Evolutionary conservation across 2,888 invertebrate species (phyloP).

Genomic region (Hylaea fasciaria): DNA sequence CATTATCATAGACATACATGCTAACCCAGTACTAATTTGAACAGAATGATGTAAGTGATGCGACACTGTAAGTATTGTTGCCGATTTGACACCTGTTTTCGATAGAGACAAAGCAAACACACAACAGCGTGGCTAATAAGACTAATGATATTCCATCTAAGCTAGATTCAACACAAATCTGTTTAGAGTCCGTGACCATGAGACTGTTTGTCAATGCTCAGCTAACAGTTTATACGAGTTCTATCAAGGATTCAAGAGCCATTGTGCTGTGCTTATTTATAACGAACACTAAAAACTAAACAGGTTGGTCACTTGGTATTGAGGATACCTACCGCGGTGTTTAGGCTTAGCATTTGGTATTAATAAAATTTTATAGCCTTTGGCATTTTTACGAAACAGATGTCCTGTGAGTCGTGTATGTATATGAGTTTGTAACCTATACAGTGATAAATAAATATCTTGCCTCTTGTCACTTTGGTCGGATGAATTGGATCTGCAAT

Average conservation of each 20-base stretch:
- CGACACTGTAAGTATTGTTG: background rate
- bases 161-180: constrained; percentile 25
- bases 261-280: constrained; percentile 10
- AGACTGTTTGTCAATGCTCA: constrained; percentile 22
- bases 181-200: constrained; percentile 26
- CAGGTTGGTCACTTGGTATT: constrained; percentile 11
- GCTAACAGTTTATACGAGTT: constrained; percentile 27
- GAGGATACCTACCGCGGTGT: constrained; percentile 6
- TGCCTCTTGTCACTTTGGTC: too few species aligned
- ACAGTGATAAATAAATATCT: too few species aligned
- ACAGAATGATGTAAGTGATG: too few species aligned
- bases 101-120: too few species aligned
- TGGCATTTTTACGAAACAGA: too few species aligned
- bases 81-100: too few species aligned
- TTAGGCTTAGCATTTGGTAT: background rate
- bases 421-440: too few species aligned
- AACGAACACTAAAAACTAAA: background rate
- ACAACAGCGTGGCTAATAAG: too few species aligned
- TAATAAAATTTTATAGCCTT: constrained; percentile 1
- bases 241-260: constrained; percentile 7
- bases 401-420: too few species aligned
- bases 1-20: too few species aligned
- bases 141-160: constrained; percentile 1
- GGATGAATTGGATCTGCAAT: too few species aligned
- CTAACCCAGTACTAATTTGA: too few species aligned